Percentiles rank a stretch among this genome's conserved stretches.
Conservation (phyloP, 2,888 invertebrate genomes). For the Hydrotaea diabolus region DNA sequence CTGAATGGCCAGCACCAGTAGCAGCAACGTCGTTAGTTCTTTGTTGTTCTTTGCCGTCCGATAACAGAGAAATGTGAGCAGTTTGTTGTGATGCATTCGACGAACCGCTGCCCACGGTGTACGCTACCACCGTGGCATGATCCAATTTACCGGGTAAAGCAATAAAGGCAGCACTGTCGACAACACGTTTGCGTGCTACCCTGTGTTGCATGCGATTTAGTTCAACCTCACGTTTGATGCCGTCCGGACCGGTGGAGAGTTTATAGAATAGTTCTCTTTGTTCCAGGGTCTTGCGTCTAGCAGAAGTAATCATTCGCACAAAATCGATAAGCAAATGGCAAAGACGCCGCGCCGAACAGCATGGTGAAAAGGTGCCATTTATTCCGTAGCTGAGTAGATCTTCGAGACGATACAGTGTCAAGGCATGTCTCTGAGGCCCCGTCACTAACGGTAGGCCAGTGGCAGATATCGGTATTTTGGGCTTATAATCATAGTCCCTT, state of each 20-base stretch:
- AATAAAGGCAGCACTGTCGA: constrained; percentile 86
- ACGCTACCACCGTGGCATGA: constrained; percentile 92
- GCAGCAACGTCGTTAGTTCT: constrained; percentile 41
- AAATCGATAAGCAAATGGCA: constrained; percentile 90
- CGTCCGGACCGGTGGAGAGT: constrained; percentile 82
- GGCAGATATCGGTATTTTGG: constrained; percentile 81
- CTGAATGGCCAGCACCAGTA: constrained; percentile 35
- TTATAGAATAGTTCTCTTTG: constrained; percentile 89
- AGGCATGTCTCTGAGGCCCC: constrained; percentile 88
- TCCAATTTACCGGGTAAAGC: constrained; percentile 92
- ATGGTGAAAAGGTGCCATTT: constrained; percentile 84
- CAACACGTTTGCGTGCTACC: constrained; percentile 85
- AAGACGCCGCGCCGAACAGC: constrained; percentile 84
- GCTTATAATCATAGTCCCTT: constrained; percentile 59
- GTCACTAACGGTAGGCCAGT: constrained; percentile 86
- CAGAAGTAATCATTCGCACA: constrained; percentile 89
- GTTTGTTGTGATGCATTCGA: background rate
- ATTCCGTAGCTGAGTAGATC: constrained; percentile 87
- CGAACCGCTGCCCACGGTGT: constrained; percentile 84
- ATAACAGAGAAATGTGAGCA: constrained; percentile 48
- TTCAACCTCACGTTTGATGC: constrained; percentile 82
- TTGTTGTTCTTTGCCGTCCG: constrained; percentile 44
- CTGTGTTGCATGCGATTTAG: constrained; percentile 85
- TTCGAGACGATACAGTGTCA: constrained; percentile 88
- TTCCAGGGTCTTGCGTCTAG: constrained; percentile 90